Conservation (phyloP, 2,888 invertebrate genomes). For the Napeogenes sylphis region DNA sequence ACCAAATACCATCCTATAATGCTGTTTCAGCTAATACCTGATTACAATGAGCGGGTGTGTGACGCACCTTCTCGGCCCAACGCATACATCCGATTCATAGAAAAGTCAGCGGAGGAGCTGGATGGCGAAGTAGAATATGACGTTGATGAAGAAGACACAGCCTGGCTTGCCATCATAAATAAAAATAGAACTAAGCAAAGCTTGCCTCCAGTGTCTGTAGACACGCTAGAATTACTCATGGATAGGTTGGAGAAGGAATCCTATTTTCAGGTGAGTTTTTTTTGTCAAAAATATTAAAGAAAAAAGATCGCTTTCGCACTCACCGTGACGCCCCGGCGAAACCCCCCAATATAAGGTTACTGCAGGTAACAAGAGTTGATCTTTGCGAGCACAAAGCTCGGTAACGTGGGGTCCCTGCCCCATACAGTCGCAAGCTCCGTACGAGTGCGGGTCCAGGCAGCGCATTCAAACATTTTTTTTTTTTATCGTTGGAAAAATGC, state of each 20-base stretch:
- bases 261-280: conserved; percentile 85
- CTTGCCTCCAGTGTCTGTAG: conserved; percentile 87
- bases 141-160: conserved; percentile 98
- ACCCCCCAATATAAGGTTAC: too few species aligned
- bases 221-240: conserved; percentile 96
- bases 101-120: conserved; percentile 94
- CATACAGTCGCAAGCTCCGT: too few species aligned
- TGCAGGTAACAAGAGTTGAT: too few species aligned
- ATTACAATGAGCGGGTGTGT: conserved; percentile 84
- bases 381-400: too few species aligned
- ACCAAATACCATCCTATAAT: too few species aligned
- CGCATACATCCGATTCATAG: conserved; percentile 95
- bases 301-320: not conserved
- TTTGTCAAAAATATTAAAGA: not conserved
- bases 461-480: too few species aligned
- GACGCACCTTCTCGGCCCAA: conserved; percentile 91
- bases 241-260: conserved; percentile 98
- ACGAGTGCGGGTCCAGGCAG: too few species aligned
- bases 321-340: too few species aligned
- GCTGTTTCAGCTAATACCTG: conserved; percentile 77
- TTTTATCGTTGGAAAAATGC: too few species aligned
- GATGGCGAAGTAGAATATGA: conserved; percentile 98
- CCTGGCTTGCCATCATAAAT: conserved; percentile 95
- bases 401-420: too few species aligned
- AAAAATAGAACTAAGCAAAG: conserved; percentile 85